Evolutionary conservation across 2,888 invertebrate genomes (phyloP).

Genomic region (Myopa testacea): DNA sequence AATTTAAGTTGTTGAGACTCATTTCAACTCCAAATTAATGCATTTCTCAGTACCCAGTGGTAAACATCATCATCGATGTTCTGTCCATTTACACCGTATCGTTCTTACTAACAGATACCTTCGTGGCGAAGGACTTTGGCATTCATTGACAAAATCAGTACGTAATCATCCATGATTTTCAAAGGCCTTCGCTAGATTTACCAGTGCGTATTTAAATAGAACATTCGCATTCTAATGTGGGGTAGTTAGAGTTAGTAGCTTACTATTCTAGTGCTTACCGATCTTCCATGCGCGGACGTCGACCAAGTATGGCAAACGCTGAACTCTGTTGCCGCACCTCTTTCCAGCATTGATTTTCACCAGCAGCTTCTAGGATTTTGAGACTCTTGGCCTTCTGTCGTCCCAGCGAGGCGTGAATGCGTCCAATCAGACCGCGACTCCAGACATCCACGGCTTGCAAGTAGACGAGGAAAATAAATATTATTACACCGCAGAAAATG

Average conservation of each 20-base stretch:
- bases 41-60: too few species aligned
- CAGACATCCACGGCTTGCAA: constrained; percentile 86
- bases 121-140: too few species aligned
- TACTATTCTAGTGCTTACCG: constrained; percentile 67
- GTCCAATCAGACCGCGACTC: constrained; percentile 79
- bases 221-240: too few species aligned
- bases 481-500: constrained; percentile 76
- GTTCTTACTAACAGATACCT: too few species aligned
- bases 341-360: constrained; percentile 79
- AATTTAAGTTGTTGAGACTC: too few species aligned
- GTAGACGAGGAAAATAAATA: constrained; percentile 81
- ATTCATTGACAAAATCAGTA: too few species aligned
- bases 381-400: constrained; percentile 58
- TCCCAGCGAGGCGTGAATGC: constrained; percentile 65
- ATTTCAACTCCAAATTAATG: too few species aligned
- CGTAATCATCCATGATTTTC: too few species aligned
- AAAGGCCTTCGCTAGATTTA: too few species aligned
- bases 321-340: constrained; percentile 80
- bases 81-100: too few species aligned
- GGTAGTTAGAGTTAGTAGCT: neutral
- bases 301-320: constrained; percentile 90
- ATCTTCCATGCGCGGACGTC: constrained; percentile 94
- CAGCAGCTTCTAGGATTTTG: constrained; percentile 54
- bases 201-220: too few species aligned
- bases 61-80: too few species aligned